Conservation (phyloP, 2,888 invertebrate genomes). For the Cephus spinipes region DNA sequence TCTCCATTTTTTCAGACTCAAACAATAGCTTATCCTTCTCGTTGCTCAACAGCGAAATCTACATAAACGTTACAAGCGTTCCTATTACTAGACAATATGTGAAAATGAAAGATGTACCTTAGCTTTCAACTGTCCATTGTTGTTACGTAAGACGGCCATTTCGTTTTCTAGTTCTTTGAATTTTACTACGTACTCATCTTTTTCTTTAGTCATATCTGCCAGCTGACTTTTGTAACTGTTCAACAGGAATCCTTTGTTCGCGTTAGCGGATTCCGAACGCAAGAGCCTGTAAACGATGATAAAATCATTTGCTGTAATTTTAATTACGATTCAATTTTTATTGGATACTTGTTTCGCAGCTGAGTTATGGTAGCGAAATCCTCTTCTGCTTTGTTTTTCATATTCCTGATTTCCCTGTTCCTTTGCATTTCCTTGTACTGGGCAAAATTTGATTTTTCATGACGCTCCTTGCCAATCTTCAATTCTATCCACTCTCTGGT, state of each 20-base stretch:
- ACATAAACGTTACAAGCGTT: neutral
- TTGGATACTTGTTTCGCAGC: constrained; percentile 39
- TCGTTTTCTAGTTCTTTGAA: constrained; percentile 39
- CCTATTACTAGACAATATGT: constrained; percentile 10
- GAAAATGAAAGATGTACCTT: constrained; percentile 28
- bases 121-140: constrained; percentile 40
- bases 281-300: constrained; percentile 33
- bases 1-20: constrained; percentile 23
- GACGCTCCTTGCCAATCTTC: constrained; percentile 33
- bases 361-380: constrained; percentile 36
- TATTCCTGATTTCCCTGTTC: constrained; percentile 36
- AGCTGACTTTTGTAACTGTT: constrained; percentile 47
- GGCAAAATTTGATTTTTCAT: constrained; percentile 32
- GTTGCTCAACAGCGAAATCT: constrained; percentile 33
- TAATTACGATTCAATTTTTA: neutral
- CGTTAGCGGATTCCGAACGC: constrained; percentile 43
- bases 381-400: constrained; percentile 47
- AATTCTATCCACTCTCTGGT: constrained; percentile 39
- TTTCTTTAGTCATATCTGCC: constrained; percentile 38
- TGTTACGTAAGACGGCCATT: constrained; percentile 28
- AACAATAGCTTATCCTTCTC: constrained; percentile 36
- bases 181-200: constrained; percentile 27
- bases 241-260: constrained; percentile 44
- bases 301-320: neutral
- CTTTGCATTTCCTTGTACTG: constrained; percentile 37